Evolutionary conservation across 2,113 vertebrate species (phyloP).

Genomic region (Varanus komodoensis): DNA sequence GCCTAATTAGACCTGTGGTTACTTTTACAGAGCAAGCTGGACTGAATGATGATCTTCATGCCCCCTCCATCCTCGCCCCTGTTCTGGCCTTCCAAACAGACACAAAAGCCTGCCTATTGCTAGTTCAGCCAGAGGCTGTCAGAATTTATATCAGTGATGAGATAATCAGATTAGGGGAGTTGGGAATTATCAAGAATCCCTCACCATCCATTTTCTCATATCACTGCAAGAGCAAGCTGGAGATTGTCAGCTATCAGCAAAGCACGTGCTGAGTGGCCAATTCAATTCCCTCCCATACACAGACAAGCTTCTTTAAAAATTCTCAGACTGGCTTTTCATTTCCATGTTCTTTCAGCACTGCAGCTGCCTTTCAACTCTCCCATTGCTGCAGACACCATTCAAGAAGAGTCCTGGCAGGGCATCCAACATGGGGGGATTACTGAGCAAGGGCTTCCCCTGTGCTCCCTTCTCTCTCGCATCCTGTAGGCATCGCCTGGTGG

Average conservation of each 20-base stretch:
- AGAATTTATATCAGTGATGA: constrained; percentile 49
- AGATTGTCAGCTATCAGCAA: constrained; percentile 21
- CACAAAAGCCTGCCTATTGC: neutral
- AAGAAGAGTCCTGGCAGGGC: neutral
- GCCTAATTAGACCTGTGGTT: neutral
- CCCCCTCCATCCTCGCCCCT: no score
- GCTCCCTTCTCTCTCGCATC: neutral
- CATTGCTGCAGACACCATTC: neutral
- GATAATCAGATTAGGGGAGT: constrained; percentile 55
- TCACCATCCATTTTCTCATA: constrained; percentile 38
- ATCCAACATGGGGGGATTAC: neutral
- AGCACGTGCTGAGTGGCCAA: neutral
- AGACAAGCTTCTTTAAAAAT: neutral
- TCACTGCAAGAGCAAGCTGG: constrained; percentile 36
- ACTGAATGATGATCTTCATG: neutral
- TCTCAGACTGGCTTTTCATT: constrained; percentile 41
- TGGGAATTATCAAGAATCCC: constrained; percentile 46
- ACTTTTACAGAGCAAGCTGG: neutral
- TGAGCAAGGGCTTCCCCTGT: neutral
- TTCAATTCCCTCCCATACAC: constrained; percentile 24
- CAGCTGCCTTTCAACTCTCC: constrained; percentile 5
- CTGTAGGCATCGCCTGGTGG: neutral
- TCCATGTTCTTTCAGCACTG: constrained; percentile 31
- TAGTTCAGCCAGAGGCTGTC: constrained; percentile 43
- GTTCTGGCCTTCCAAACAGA: neutral